Base-by-base conservation (phyloP, 2,113 vertebrate genomes). In the Hemicordylus capensis region DNA sequence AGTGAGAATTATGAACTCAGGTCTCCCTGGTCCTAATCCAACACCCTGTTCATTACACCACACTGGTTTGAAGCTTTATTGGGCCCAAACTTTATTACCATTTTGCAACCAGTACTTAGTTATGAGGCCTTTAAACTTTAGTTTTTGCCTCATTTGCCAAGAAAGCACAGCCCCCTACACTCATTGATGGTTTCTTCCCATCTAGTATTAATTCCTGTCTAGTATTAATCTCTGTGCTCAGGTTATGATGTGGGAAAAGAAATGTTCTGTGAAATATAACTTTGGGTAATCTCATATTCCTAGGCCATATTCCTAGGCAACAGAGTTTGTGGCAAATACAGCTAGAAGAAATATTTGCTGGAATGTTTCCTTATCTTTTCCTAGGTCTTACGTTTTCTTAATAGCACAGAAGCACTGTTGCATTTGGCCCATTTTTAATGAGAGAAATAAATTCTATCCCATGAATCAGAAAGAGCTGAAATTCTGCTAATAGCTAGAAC, bases 381-480 rank as follows among this genome's bases (percentile, higher is more conserved):
- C 12, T 37, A 14, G 54, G 69, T 61, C 64, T 83, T 73, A 26
- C 39, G 80, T 88, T 76, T n/a, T 72, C 83, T 81, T 67, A 72
- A 15, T 83, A 75, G 22, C 10, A 31, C 74, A 81, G 86, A 42
- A 81, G 22, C 2, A 51, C 74, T 85, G 83, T 80, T 56, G 76
- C 69, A 79, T 46, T 31, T n/a, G 84, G 63, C 31, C 87, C 80
- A 1, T 75, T 80, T 90, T 54, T 90, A 91, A 89, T 84, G 86
- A 72, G 17, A 83, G 44, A 66, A 75, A 85, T 80, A 81, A 88
- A 44, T 4, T 12, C 0, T 84, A 66, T 73, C 76, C 28, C 63
- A 72, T 91, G 84, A 88, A 90, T 89, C 89, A 89, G 19, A 28
- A 78, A 48, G 61, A 90, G 64, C 11, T 89, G 89, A 78, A 90